Conservation (phyloP, 2,797 vertebrate genomes). For the Gymnocypris eckloni region DNA sequence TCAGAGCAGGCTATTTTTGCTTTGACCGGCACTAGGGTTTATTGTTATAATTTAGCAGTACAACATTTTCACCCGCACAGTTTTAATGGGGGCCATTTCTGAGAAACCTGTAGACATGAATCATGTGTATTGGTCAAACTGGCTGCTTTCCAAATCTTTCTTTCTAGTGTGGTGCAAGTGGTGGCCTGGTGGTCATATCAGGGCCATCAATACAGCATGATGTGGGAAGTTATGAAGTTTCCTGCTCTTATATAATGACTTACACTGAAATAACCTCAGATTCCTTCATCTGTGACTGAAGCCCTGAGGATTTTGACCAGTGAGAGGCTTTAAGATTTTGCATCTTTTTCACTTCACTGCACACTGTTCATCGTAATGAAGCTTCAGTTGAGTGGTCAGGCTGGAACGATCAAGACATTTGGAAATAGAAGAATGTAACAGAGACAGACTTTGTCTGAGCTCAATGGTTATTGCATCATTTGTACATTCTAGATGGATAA, state of each 20-base stretch:
- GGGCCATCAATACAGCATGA: constrained; percentile 20
- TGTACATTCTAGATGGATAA: not conserved
- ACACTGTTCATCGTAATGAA: constrained; percentile 34
- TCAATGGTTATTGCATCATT: not conserved
- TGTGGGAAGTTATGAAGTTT: constrained; percentile 12
- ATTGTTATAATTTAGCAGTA: constrained; percentile 10
- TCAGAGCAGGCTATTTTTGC: constrained; percentile 30
- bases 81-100: not conserved
- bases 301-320: constrained; percentile 37
- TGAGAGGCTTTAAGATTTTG: constrained; percentile 32
- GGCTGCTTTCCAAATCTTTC: not conserved
- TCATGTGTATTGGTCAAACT: constrained; percentile 14
- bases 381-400: constrained; percentile 14
- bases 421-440: not conserved
- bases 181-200: constrained; percentile 20
- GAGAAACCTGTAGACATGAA: constrained; percentile 17
- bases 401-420: not conserved
- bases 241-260: constrained; percentile 38
- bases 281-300: constrained; percentile 17
- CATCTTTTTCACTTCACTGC: constrained; percentile 34
- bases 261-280: constrained; percentile 29
- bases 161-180: constrained; percentile 2
- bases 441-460: constrained; percentile 5
- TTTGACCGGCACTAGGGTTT: constrained; percentile 7
- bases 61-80: constrained; percentile 12